Conservation (phyloP, 1,140 invertebrate species). For the Diorhabda elongata region DNA sequence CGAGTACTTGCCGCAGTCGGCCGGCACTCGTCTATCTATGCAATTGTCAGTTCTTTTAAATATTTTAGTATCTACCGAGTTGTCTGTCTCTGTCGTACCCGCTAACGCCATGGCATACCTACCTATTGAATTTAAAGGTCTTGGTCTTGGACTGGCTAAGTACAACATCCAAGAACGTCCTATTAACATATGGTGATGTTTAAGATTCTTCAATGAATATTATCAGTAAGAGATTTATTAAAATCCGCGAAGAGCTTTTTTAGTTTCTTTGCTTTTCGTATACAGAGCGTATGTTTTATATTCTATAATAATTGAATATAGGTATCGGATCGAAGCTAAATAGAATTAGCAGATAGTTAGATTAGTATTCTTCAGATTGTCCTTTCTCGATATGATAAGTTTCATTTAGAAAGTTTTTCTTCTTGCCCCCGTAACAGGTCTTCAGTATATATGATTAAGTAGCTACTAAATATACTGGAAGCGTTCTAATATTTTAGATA, state of each 20-base stretch:
- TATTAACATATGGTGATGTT: constrained; percentile 23
- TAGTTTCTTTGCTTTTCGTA: too few relatives aligned
- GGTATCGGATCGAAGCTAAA: too few relatives aligned
- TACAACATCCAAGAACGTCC: neutral
- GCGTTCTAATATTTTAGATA: too few relatives aligned
- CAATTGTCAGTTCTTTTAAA: constrained; percentile 27
- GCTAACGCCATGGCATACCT: constrained; percentile 8
- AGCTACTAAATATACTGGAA: too few relatives aligned
- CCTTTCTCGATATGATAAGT: too few relatives aligned
- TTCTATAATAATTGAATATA: too few relatives aligned
- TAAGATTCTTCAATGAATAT: constrained; percentile 19
- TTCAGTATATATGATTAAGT: too few relatives aligned
- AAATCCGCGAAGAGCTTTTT: neutral
- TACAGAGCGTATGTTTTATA: too few relatives aligned
- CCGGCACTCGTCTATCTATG: constrained; percentile 27
- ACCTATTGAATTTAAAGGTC: constrained; percentile 22
- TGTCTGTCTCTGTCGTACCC: constrained; percentile 8
- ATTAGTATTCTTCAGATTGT: too few relatives aligned
- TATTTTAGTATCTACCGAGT: constrained; percentile 24
- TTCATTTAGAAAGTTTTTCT: too few relatives aligned
- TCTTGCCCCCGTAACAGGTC: too few relatives aligned
- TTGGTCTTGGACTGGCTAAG: constrained; percentile 5
- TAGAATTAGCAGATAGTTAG: too few relatives aligned
- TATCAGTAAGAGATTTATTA: constrained; percentile 11
- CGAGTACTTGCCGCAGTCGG: constrained; percentile 17